Evolutionary conservation across 2,113 vertebrate genomes (phyloP).

Genomic region (Dicentrarchus labrax): DNA sequence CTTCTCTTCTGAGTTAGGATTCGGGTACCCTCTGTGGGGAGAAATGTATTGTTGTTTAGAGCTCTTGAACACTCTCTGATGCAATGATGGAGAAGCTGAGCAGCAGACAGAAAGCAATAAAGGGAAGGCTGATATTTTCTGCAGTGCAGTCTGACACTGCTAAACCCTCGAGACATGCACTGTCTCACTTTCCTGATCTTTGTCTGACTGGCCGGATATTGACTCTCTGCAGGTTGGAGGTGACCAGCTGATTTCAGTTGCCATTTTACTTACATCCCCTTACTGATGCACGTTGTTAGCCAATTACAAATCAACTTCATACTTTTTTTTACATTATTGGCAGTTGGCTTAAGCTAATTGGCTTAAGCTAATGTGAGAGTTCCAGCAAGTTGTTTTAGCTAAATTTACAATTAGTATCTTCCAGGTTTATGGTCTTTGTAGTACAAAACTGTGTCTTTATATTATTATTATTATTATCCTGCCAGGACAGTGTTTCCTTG

Average conservation of each 20-base stretch:
- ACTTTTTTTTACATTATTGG: neutral
- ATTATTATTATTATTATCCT: too few relatives aligned
- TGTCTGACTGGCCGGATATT: neutral
- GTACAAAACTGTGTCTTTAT: too few relatives aligned
- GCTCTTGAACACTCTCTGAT: slow-evolving; percentile 1
- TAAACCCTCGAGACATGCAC: slow-evolving; percentile 41
- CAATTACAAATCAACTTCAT: neutral
- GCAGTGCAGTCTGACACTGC: slow-evolving; percentile 10
- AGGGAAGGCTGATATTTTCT: slow-evolving; percentile 38
- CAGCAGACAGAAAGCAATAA: slow-evolving; percentile 59
- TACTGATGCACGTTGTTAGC: neutral
- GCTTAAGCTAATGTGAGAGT: too few relatives aligned
- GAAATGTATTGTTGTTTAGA: neutral
- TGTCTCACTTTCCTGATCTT: neutral
- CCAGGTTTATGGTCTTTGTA: too few relatives aligned
- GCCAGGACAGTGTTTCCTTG: too few relatives aligned
- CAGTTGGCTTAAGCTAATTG: too few relatives aligned
- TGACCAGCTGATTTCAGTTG: slow-evolving; percentile 3
- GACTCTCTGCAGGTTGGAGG: neutral
- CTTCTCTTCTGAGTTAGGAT: neutral
- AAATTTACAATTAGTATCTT: too few relatives aligned
- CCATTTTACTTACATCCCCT: neutral
- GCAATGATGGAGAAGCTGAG: slow-evolving; percentile 43
- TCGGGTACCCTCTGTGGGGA: neutral
- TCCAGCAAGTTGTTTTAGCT: too few relatives aligned